Percentiles rank a stretch among this genome's conserved stretches.
These are phyloP conservation scores for Phrynocephalus guinanensis DNA, from an alignment of 2,797 vertebrate genomes.

Conservation along the genomic window DNA sequence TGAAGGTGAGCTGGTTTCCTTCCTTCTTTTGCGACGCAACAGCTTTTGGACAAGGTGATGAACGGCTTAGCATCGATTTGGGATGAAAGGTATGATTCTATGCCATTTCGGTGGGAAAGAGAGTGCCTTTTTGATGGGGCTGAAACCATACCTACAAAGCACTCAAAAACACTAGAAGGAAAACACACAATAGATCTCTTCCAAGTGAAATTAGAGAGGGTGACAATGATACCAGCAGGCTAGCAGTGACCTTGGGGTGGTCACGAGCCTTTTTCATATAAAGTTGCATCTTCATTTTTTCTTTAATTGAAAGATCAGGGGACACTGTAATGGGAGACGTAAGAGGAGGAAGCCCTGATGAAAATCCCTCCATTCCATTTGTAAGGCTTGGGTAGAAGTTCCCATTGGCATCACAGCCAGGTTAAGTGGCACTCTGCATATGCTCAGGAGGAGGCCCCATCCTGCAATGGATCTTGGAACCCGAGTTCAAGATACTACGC, in stretches of 20 bases:
- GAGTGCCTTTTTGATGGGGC: constrained; percentile 41
- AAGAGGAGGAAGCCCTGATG: too few species aligned
- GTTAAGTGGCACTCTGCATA: too few species aligned
- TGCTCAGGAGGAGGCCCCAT: too few species aligned
- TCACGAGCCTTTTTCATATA: too few species aligned
- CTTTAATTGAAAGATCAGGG: neutral
- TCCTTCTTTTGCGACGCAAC: neutral
- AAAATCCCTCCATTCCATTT: too few species aligned
- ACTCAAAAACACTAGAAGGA: constrained; percentile 29
- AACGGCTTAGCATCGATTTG: constrained; percentile 19
- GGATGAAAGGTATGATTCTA: constrained; percentile 3
- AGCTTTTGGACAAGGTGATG: neutral
- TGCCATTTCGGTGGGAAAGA: constrained; percentile 29
- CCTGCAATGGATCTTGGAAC: neutral
- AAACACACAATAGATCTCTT: constrained; percentile 55
- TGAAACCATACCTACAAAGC: constrained; percentile 38
- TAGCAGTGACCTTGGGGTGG: too few species aligned
- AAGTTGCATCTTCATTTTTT: too few species aligned
- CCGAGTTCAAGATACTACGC: neutral
- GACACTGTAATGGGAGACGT: neutral
- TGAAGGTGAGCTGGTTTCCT: neutral
- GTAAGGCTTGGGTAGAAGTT: too few species aligned
- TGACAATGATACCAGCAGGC: neutral
- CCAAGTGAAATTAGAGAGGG: constrained; percentile 35
- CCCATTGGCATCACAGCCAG: too few species aligned